Evolutionary conservation across 37 sponge, comb jelly and placozoan species (phyloP), one percentile per base, ranked within the genome.

Genomic region (Aphrocallistes beatrix): DNA sequence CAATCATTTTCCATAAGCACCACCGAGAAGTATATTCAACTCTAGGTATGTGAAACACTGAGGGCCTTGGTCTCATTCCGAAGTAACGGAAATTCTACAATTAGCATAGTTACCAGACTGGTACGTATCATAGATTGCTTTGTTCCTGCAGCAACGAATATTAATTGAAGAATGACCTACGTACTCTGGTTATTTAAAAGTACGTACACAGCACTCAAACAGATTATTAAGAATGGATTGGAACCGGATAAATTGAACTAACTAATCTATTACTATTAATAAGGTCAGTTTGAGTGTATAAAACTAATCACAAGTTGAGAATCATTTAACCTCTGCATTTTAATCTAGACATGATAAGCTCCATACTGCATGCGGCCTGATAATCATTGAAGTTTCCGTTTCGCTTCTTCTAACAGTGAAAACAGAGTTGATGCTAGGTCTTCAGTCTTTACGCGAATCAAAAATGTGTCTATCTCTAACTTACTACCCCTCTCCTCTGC

Each of bases 231-330:
- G 17, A 60, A 60, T 60, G 75, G 10, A 47, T 47, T 6, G n/a
- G 75, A 60, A 60, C 75, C 75, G n/a, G 8, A 60, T 60, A 19
- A 60, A 25, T 60, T 60, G 75, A 60, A 60, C 75, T 60, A 19
- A 28, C 75, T 60, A 60, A 60, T 19, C 75, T 60, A 60, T 60
- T 13, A 60, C 75, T 60, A 60, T 60, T 60, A 60, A 60, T 60
- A 60, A 60, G 75, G 75, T 60, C 34, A 60, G 75, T 47, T 47
- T 60, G 75, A n/a, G 75, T 60, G 75, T 60, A 60, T 60, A 60
- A 60, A 60, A 60, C 75, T 60, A 60, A 60, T 60, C 75, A 60
- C 75, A 60, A 60, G 34, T 60, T 60, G 8, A 60, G 75, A 60
- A 60, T 60, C 25, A 60, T 60, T 60, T 3, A 60, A 60, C 75